Evolutionary conservation across 2,113 vertebrate species (phyloP).

Genomic region (Garra rufa): DNA sequence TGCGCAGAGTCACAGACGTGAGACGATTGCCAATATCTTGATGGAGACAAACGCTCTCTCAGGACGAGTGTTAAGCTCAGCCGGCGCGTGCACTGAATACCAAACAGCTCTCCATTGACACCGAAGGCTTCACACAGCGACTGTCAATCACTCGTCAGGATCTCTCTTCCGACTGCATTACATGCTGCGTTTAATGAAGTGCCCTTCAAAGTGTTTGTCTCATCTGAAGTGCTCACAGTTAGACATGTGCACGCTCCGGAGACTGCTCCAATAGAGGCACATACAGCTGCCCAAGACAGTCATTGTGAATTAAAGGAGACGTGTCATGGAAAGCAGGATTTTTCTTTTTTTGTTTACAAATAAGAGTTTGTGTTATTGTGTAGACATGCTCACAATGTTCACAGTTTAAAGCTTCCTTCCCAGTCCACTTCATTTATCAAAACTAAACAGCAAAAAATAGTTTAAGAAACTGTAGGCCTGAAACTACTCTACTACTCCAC

Average conservation of each 20-base stretch:
- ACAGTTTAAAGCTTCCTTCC: not conserved
- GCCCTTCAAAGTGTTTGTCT: constrained; percentile 19
- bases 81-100: constrained; percentile 37
- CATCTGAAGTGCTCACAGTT: constrained; percentile 21
- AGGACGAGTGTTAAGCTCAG: not conserved
- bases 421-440: not conserved
- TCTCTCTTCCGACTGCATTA: not conserved
- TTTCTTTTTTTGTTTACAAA: not conserved
- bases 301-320: not conserved
- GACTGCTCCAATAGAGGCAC: not conserved
- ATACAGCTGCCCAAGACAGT: not conserved
- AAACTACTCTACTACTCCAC: too few species aligned
- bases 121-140: constrained; percentile 21
- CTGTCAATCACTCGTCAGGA: constrained; percentile 35
- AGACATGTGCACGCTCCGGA: not conserved
- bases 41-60: constrained; percentile 16
- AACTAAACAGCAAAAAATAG: too few species aligned
- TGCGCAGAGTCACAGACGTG: constrained; percentile 51
- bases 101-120: constrained; percentile 36
- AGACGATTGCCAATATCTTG: constrained; percentile 43
- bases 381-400: not conserved
- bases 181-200: constrained; percentile 34
- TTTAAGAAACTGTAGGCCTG: not conserved
- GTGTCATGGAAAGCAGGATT: constrained; percentile 16
- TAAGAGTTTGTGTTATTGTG: not conserved